Percentiles rank a stretch among this genome's conserved stretches.
Evolutionary conservation across 2,888 invertebrate species (phyloP).

Genomic region (Drymonia ruficornis): DNA sequence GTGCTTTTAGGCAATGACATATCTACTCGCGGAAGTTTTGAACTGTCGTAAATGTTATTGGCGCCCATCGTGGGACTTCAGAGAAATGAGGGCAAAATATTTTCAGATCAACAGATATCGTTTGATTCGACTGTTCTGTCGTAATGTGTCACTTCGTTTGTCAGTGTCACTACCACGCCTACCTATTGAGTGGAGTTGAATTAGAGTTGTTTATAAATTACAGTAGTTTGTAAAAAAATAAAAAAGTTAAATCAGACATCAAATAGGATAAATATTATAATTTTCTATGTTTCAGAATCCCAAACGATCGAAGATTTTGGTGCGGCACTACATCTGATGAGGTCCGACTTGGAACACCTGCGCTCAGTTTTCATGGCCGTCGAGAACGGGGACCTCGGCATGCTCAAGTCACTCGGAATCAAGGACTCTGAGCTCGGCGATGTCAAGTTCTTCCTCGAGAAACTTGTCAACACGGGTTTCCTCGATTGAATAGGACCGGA

Average conservation of each 20-base stretch:
- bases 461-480: slow-evolving; percentile 97
- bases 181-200: too few species aligned
- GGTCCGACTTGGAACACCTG: slow-evolving; percentile 95
- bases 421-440: slow-evolving; percentile 98
- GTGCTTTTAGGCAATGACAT: not conserved
- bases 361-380: slow-evolving; percentile 98
- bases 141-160: too few species aligned
- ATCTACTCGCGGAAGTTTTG: not conserved
- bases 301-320: slow-evolving; percentile 98
- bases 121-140: too few species aligned
- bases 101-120: too few species aligned
- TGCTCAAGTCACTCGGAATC: slow-evolving; percentile 96
- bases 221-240: too few species aligned
- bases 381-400: slow-evolving; percentile 96
- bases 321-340: slow-evolving; percentile 92
- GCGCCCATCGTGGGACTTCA: slow-evolving; percentile 25
- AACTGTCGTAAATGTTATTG: slow-evolving; percentile 17
- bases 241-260: too few species aligned
- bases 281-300: slow-evolving; percentile 88
- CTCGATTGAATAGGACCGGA: slow-evolving; percentile 94
- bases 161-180: too few species aligned
- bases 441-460: slow-evolving; percentile 98
- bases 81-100: not conserved
- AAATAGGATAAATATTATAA: too few species aligned
- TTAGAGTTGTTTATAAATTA: too few species aligned